phyloP scores from a whole-genome alignment of 1,140 invertebrate species.

The Rhizoglyphus robini region DNA sequence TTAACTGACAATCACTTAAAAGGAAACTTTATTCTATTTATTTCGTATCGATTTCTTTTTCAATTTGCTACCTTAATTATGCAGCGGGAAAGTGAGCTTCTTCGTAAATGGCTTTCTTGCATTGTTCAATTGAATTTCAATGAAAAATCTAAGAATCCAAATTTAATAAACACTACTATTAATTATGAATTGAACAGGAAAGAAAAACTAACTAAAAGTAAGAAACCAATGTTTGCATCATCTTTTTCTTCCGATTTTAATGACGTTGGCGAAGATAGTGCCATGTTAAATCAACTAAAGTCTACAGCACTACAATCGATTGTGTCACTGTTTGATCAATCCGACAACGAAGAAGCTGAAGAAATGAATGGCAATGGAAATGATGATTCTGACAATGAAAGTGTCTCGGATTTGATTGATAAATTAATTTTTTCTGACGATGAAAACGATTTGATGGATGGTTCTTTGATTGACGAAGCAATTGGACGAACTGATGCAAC shows the following conservation, averaged over 20 bases:
- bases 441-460: slow-evolving; percentile 9
- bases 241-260: slow-evolving; percentile 8
- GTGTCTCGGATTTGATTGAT: not conserved
- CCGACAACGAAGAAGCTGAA: slow-evolving; percentile 4
- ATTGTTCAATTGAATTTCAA: too few relatives aligned
- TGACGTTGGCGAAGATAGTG: not conserved
- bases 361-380: not conserved
- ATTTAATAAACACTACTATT: too few relatives aligned
- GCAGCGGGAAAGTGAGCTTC: not conserved
- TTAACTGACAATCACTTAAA: not conserved
- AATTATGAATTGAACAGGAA: too few relatives aligned
- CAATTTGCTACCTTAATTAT: not conserved
- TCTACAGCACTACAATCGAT: not conserved
- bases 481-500: not conserved
- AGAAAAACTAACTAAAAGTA: not conserved
- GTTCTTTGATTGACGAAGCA: not conserved
- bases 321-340: not conserved
- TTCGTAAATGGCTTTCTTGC: not conserved
- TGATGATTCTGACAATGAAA: not conserved
- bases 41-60: slow-evolving; percentile 12
- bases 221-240: not conserved
- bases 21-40: slow-evolving; percentile 10
- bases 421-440: not conserved
- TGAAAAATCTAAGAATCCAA: too few relatives aligned
- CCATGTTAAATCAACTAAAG: slow-evolving; percentile 3